A percentile compares a stretch with the other conserved stretches of the same genome.
These are phyloP conservation scores for Dasyornis broadbenti DNA, from an alignment of 2,113 vertebrate genomes.

Conservation along the genomic window DNA sequence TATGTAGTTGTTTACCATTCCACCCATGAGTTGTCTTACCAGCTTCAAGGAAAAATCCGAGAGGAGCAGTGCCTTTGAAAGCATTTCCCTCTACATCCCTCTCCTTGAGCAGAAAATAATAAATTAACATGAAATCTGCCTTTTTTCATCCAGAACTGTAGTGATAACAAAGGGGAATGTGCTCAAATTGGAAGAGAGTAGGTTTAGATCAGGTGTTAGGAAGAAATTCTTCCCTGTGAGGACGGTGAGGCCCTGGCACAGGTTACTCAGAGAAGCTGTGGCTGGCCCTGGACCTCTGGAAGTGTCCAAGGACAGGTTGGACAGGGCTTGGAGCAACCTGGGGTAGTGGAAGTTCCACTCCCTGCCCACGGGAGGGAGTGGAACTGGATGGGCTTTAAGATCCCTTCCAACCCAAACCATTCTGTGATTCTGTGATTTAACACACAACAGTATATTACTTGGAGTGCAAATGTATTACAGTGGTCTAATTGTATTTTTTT, in stretches of 20 bases:
- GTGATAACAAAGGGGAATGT: too few species aligned
- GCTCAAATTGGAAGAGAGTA: not conserved
- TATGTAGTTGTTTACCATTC: not conserved
- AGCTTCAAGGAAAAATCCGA: not conserved
- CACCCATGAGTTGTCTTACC: not conserved
- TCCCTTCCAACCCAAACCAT: not conserved
- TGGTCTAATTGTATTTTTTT: not conserved
- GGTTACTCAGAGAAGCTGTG: not conserved
- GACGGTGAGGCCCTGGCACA: accelerated
- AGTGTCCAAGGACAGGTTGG: too few species aligned
- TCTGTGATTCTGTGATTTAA: not conserved
- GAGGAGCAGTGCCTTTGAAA: not conserved
- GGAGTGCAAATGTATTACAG: not conserved
- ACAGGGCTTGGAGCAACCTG: accelerated
- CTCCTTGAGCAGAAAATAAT: not conserved
- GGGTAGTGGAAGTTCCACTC: not conserved
- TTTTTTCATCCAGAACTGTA: not conserved
- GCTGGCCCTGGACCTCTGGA: not conserved
- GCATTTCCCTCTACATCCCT: accelerated
- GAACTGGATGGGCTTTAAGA: accelerated
- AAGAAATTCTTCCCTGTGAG: not conserved
- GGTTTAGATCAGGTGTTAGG: too few species aligned
- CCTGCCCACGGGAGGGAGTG: not conserved
- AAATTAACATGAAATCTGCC: not conserved
- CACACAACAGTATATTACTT: accelerated